Base-by-base conservation (phyloP, 2,888 invertebrate species). In the Calliopum simillimum region DNA sequence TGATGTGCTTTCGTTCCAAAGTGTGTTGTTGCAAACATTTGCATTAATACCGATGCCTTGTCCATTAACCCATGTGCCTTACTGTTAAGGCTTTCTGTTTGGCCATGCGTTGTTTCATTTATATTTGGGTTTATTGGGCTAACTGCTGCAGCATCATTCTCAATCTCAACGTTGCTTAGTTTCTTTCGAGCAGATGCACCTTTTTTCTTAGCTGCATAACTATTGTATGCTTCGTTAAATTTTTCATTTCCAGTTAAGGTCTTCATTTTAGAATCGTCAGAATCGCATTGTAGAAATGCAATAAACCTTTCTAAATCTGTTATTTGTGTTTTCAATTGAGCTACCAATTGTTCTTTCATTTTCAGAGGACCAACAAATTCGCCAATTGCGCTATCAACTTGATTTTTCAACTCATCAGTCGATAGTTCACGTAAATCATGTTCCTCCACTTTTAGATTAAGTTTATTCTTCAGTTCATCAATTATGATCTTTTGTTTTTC, bases 231-330 rank as follows among this genome's bases (percentile, higher is more conserved):
- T 62, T 76, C 77, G 21, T 72, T 72, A 0, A 73, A 62, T 43
- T 76, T 75, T 51, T 76, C 76, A 66, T 70, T 76, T 19, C 76
- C 72, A 25, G 71, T 75, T 4, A 78, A 25, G 0, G 76, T 66
- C 44, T 77, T 76, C 69, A 77, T 71, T 71, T 78, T 79, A 3
- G 77, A 76, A 47, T 80, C 82, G 74, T 89, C 91, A 1, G 88
- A 86, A 79, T 93, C 93, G 76, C 93, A 93, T 89, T 99, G 99
- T 80, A 99, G 89, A 81, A 98, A 93, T 78, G 94, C 92, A 77
- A 99, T 98, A 83, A 99, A 99, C 76, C 98, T 91, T 85, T 99
- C 99, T 86, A 99, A 89, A 86, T 99, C 99, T 55, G 94, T 92
- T 68, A 99, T 96, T 87, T 99, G 99, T 1, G 97, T 96, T 86